Conservation (phyloP, 2,113 vertebrate species). For the Myanophis thanlyinensis region DNA sequence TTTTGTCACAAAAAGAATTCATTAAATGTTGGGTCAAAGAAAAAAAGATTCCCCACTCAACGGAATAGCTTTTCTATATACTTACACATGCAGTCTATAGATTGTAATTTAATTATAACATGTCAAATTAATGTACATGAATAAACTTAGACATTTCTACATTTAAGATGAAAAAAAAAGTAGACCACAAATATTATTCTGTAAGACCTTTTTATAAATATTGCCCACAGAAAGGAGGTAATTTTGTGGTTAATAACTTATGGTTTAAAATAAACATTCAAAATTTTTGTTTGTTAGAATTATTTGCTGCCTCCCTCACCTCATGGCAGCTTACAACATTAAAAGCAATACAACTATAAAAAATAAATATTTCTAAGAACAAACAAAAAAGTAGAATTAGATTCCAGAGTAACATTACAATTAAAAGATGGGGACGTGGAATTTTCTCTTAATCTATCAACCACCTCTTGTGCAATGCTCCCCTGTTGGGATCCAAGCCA, state of each 20-base stretch:
- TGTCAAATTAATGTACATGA: slow-evolving; percentile 40
- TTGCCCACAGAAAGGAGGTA: slow-evolving; percentile 57
- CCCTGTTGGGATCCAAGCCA: neutral
- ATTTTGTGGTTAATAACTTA: slow-evolving; percentile 47
- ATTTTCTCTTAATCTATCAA: neutral
- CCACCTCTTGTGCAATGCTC: neutral
- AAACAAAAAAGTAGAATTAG: too few relatives aligned
- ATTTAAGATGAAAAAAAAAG: slow-evolving; percentile 59
- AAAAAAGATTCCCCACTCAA: neutral
- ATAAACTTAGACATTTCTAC: slow-evolving; percentile 26
- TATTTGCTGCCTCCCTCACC: neutral
- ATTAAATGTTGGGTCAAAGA: slow-evolving; percentile 7
- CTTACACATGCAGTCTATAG: neutral
- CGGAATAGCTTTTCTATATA: neutral
- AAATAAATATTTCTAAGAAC: too few relatives aligned
- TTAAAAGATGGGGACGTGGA: neutral
- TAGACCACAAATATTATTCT: slow-evolving; percentile 59
- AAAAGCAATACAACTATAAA: too few relatives aligned
- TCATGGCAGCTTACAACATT: too few relatives aligned
- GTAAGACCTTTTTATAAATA: slow-evolving; percentile 59
- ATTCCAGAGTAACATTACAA: neutral
- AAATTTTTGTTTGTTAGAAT: neutral
- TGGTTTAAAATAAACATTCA: slow-evolving; percentile 46
- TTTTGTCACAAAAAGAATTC: slow-evolving; percentile 48
- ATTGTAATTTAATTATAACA: neutral